Evolutionary conservation across 1,140 invertebrate species (phyloP).

Genomic region (Calephelis nemesis): DNA sequence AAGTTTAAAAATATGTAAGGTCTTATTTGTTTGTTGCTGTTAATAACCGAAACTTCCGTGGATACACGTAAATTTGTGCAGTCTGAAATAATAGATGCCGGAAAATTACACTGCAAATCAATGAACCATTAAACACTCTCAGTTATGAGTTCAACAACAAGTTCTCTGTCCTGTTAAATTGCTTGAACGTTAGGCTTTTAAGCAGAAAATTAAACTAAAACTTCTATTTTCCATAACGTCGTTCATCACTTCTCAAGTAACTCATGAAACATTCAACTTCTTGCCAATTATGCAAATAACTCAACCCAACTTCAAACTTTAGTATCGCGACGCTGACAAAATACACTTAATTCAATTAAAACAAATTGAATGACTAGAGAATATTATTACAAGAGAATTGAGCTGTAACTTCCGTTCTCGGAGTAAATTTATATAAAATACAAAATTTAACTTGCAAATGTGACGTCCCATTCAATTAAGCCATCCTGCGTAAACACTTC

Average conservation of each 20-base stretch:
- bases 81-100: too few relatives aligned
- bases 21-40: too few relatives aligned
- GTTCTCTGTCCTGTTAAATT: not conserved
- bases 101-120: not conserved
- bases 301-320: constrained; percentile 28
- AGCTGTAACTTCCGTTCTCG: constrained; percentile 5
- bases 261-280: constrained; percentile 23
- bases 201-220: constrained; percentile 5
- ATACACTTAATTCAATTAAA: constrained; percentile 37
- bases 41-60: too few relatives aligned
- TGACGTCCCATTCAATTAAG: constrained; percentile 14
- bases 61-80: too few relatives aligned
- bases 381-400: constrained; percentile 15
- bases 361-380: constrained; percentile 33
- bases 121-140: not conserved
- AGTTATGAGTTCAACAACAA: not conserved
- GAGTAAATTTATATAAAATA: constrained; percentile 14
- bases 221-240: constrained; percentile 10
- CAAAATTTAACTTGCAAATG: constrained; percentile 16
- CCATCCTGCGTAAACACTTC: not conserved
- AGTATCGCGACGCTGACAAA: constrained; percentile 32
- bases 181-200: constrained; percentile 3
- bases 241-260: constrained; percentile 14
- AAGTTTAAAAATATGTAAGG: too few relatives aligned
- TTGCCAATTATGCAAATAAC: constrained; percentile 36